A percentile compares a stretch with the other conserved stretches of the same genome.
Conservation (phyloP, 2,113 vertebrate genomes). For the Nyctibius bracteatus region DNA sequence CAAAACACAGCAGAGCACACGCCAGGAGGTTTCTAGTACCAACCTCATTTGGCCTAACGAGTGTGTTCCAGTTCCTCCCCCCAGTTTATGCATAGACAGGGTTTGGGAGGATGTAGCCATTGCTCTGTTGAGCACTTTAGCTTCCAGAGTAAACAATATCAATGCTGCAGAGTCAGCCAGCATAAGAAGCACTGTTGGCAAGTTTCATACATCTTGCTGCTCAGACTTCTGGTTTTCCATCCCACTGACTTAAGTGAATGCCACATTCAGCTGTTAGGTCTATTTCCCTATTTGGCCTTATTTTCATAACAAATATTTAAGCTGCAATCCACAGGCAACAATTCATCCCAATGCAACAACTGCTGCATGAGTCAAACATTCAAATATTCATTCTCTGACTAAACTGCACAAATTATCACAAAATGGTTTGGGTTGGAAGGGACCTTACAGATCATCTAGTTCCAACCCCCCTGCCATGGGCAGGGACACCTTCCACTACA, state of each 20-base stretch:
- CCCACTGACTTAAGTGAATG: not conserved
- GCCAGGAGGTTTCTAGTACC: not conserved
- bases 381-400: not conserved
- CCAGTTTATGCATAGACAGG: not conserved
- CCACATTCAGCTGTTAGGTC: not conserved
- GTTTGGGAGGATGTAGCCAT: not conserved
- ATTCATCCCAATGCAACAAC: not conserved
- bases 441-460: too few relatives aligned
- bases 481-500: too few relatives aligned
- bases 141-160: not conserved
- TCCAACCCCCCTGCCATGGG: too few relatives aligned
- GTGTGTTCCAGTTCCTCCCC: not conserved
- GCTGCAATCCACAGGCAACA: not conserved
- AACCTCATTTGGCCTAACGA: not conserved
- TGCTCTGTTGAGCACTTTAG: not conserved
- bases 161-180: not conserved
- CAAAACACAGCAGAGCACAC: not conserved
- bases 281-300: not conserved
- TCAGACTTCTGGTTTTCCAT: not conserved
- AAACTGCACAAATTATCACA: not conserved
- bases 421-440: too few relatives aligned
- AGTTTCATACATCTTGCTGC: too few relatives aligned
- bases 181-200: not conserved
- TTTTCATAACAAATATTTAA: not conserved
- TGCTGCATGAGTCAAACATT: rapidly evolving